Evolutionary conservation across 2,888 invertebrate genomes (phyloP), one percentile per base, ranked within the genome.

Genomic region (Drosophila seclusa): DNA sequence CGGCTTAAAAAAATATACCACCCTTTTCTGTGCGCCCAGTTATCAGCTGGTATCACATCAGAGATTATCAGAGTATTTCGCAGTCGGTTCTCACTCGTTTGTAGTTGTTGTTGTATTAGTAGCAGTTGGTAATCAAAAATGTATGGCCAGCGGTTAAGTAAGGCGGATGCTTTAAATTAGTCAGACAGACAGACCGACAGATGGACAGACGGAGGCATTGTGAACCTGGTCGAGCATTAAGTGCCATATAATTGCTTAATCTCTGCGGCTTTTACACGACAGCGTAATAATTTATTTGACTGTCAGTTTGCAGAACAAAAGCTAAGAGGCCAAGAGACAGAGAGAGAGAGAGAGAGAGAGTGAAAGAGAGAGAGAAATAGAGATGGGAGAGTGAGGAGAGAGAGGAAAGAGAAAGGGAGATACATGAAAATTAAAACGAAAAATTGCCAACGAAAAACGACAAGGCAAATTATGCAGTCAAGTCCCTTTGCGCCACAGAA

Each of bases 221-320:
- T 67, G 78, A 58, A 66, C 52, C 68, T 59, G 73, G 82, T 68
- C 68, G 87, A 90, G 76, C 81, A 91, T 91, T 90, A 87, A 87
- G 90, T 87, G 90, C 83, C 90, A 85, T 89, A 87, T 90, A 87
- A 87, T 87, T 90, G 87, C 87, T 90, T 91, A 87, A 87, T 90
- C 91, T 87, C 91, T 87, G 91, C 83, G 87, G 87, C 90, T 87
- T 91, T 87, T 87, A 80, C 83, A 90, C 88, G 89, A 90, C 90
- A 90, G 86, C 80, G 81, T 80, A 90, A 87, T 87, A 90, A 90
- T 87, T 87, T 87, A 90, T 87, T 86, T 90, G 78, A 85, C 91
- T 83, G 85, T 79, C 81, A 82, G 86, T 63, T 68, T n/a, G 40
- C 70, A 64, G 82, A 40, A 52, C 69, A 65, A 69, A 77, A 76